phyloP scores from a whole-genome alignment of 2,797 vertebrate species.

The Fundulus diaphanus region DNA sequence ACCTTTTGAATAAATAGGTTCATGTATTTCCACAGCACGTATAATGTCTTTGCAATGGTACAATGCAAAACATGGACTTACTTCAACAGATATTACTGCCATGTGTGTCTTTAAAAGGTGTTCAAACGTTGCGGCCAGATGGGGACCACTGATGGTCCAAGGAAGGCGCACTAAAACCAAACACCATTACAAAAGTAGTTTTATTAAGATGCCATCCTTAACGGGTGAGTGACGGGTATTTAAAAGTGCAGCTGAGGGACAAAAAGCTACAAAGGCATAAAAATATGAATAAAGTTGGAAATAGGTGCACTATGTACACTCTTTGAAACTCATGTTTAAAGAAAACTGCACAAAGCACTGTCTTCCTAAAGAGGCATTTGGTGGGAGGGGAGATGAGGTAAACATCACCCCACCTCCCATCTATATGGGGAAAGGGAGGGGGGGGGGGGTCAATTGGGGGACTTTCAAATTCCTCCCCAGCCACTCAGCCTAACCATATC shows the following conservation, averaged over 20 bases:
- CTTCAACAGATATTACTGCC: background rate
- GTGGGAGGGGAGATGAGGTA: background rate
- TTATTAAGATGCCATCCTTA: background rate
- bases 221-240: background rate
- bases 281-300: too few relatives aligned
- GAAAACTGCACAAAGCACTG: background rate
- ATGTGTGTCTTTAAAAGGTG: background rate
- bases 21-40: background rate
- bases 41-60: background rate
- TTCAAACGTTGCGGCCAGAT: background rate
- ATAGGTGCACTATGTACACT: background rate
- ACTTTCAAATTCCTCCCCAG: background rate
- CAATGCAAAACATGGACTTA: background rate
- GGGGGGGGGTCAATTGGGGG: background rate
- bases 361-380: background rate
- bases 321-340: background rate
- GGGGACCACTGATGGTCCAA: background rate
- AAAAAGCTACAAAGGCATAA: background rate
- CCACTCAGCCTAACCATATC: background rate
- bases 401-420: too few relatives aligned
- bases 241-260: background rate
- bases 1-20: background rate
- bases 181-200: background rate
- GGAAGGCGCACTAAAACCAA: background rate
- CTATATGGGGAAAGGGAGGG: too few relatives aligned